These are phyloP conservation scores for Hemiprocne comata DNA, from an alignment of 2,113 vertebrate species.

Conservation along the genomic window DNA sequence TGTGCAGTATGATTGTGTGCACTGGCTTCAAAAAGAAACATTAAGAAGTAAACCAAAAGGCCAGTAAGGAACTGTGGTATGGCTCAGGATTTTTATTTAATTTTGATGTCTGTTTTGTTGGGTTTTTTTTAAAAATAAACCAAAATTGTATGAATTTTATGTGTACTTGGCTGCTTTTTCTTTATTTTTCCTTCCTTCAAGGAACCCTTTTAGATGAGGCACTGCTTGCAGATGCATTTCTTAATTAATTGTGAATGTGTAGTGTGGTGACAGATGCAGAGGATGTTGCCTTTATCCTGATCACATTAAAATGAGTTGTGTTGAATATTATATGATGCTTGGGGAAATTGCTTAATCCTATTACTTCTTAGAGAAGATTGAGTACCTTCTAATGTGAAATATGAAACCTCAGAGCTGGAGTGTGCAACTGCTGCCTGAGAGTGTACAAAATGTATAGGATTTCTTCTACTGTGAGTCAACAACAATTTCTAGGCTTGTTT, in stretches of 20 bases:
- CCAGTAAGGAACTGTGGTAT: too few relatives aligned
- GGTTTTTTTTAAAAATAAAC: too few relatives aligned
- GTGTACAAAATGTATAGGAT: conserved; percentile 40
- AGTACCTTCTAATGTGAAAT: conserved; percentile 61
- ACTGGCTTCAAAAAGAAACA: not conserved
- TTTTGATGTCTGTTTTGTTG: not conserved
- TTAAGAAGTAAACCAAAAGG: not conserved
- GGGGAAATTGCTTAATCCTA: conserved; percentile 68
- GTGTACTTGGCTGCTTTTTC: not conserved
- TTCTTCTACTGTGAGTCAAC: conserved; percentile 66
- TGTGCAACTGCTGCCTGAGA: conserved; percentile 6
- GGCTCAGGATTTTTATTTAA: not conserved
- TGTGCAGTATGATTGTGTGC: accelerated
- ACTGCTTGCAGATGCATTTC: conserved; percentile 41
- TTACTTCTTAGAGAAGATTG: conserved; percentile 59
- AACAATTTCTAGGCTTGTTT: conserved; percentile 72
- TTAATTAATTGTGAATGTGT: conserved; percentile 61
- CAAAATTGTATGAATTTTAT: not conserved
- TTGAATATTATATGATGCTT: conserved; percentile 67
- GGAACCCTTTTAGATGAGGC: conserved; percentile 1
- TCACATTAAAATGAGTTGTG: conserved; percentile 60
- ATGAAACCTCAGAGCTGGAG: conserved; percentile 43
- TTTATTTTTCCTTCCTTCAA: not conserved
- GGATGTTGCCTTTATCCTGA: conserved; percentile 56
- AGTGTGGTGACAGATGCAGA: conserved; percentile 38